Evolutionary conservation across 2,797 vertebrate species (phyloP).

Genomic region (Garrulus glandarius): DNA sequence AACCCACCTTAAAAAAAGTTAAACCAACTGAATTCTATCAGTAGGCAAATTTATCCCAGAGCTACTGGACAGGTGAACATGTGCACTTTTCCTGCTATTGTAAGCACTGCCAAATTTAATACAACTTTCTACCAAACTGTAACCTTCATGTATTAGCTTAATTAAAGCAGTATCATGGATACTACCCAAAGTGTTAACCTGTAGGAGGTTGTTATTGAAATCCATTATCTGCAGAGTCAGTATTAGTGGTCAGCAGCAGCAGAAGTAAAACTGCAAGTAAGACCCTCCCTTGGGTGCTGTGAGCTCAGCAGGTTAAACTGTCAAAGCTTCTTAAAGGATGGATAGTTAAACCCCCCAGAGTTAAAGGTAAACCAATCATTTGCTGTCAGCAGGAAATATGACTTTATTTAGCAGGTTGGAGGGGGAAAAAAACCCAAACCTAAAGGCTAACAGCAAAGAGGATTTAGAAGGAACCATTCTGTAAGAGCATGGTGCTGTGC

Average conservation of each 20-base stretch:
- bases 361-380: conserved; percentile 92
- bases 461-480: conserved; percentile 36
- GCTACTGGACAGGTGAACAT: conserved; percentile 2
- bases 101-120: conserved; percentile 65
- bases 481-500: neutral
- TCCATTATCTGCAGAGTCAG: conserved; percentile 82
- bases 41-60: conserved; percentile 23
- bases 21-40: conserved; percentile 10
- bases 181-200: conserved; percentile 74
- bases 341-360: conserved; percentile 86
- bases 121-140: conserved; percentile 66
- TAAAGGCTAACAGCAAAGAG: conserved; percentile 41
- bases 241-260: conserved; percentile 84
- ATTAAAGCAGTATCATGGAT: conserved; percentile 68
- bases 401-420: conserved; percentile 86
- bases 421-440: conserved; percentile 3
- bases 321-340: conserved; percentile 91
- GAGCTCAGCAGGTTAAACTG: conserved; percentile 92
- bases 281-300: conserved; percentile 86
- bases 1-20: conserved; percentile 25
- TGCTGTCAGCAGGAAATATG: conserved; percentile 87
- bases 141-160: conserved; percentile 70
- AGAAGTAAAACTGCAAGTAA: conserved; percentile 86
- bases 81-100: conserved; percentile 32
- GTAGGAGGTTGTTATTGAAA: conserved; percentile 81